Percentiles rank a stretch among this genome's conserved stretches.
Conservation (phyloP, 2,888 invertebrate genomes). For the Penaeus monodon region DNA sequence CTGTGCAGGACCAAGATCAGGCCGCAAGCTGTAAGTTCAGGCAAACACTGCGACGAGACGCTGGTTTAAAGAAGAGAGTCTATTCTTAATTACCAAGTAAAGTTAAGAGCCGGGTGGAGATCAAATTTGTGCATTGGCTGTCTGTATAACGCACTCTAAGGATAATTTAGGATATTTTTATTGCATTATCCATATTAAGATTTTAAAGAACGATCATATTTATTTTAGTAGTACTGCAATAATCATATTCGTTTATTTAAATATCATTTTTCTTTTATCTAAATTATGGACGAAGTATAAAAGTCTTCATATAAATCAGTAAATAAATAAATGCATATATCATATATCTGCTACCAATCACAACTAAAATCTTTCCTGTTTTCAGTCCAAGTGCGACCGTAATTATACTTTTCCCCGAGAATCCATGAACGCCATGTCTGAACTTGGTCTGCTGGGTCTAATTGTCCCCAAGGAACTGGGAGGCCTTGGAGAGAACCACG, state of each 20-base stretch:
- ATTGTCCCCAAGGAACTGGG: slow-evolving; percentile 46
- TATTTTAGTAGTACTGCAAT: not conserved
- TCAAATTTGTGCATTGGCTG: too few species aligned
- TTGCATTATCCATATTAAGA: too few species aligned
- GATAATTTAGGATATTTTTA: too few species aligned
- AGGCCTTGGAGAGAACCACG: slow-evolving; percentile 51
- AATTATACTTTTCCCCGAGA: slow-evolving; percentile 56
- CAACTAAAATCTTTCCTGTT: not conserved
- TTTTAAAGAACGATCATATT: too few species aligned
- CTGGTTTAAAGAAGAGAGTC: too few species aligned
- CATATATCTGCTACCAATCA: too few species aligned
- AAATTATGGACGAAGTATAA: too few species aligned
- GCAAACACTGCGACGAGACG: not conserved
- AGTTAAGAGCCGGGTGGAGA: too few species aligned
- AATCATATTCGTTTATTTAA: not conserved
- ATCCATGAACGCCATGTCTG: slow-evolving; percentile 51
- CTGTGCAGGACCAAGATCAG: slow-evolving; percentile 62
- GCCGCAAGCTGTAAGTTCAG: slow-evolving; percentile 62
- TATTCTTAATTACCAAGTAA: too few species aligned
- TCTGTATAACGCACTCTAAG: too few species aligned
- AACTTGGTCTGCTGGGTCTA: slow-evolving; percentile 55
- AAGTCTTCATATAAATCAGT: too few species aligned
- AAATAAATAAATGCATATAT: too few species aligned
- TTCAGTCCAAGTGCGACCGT: slow-evolving; percentile 38
- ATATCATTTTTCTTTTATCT: not conserved